Evolutionary conservation across 2,797 vertebrate genomes (phyloP), one percentile per base, ranked within the genome.

Genomic region (Naso thynnoides): DNA sequence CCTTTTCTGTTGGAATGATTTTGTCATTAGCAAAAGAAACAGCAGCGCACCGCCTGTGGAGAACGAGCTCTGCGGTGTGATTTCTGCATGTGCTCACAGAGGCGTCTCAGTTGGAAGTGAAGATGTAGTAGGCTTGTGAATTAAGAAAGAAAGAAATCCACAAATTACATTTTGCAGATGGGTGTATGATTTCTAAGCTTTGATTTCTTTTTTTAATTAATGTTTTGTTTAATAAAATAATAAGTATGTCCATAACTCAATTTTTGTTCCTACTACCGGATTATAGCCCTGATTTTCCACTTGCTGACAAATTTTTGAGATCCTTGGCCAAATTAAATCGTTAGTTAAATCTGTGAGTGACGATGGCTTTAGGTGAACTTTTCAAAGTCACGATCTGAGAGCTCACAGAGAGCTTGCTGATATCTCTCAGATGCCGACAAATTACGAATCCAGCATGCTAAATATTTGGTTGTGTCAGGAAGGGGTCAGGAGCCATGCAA

Each of bases 21-120:
- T 63, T 52, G 15, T 57, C 29, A 26, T 66, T 47, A 54, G 52
- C 16, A 4, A 11, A 38, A 45, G 27, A 64, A 58, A 50, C 47
- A 38, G 70, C n/a, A 8, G 47, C 0, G 0, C 9, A 5, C 23
- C 24, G 23, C 31, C 48, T 54, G 23, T 33, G n/a, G 42, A 56
- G 58, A 39, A 42, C 50, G 23, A 67, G 47, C 33, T 62, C 41
- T 27, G 19, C n/a, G 0, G 49, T 64, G 24, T 33, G 10, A 52
- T 57, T 49, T 11, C 10, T 60, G 29, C 54, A 14, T 47, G 26
- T 3, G 8, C 31, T 61, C 42, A 27, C 36, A 36, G 31, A 56
- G 7, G 33, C 36, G n/a, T n/a, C 29, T 55, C 10, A 0, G 18
- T 38, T 66, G 59, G 49, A 14, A 55, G 31, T 18, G 2, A 15